phyloP scores from a whole-genome alignment of 2,797 vertebrate species.

The Mionectes olivaceus region DNA sequence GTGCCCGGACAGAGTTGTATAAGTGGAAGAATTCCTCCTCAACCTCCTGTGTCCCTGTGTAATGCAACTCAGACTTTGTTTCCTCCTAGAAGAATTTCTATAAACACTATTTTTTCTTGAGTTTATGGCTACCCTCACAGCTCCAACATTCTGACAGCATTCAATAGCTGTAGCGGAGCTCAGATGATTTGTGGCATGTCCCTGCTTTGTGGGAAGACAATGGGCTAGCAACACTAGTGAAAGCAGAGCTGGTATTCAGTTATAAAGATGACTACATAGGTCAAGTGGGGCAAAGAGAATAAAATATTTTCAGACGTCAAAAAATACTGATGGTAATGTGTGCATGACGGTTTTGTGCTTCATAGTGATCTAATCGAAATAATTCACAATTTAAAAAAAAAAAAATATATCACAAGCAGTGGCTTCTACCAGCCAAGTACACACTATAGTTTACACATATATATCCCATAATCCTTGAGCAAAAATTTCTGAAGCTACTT shows the following conservation, averaged over 20 bases:
- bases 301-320: neutral
- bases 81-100: slow-evolving; percentile 11
- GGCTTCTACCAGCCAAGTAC: neutral
- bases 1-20: neutral
- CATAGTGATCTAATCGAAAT: neutral
- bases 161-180: slow-evolving; percentile 1
- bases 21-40: neutral
- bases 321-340: neutral
- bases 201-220: neutral
- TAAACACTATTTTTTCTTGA: neutral
- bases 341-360: neutral
- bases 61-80: neutral
- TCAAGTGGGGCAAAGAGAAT: neutral
- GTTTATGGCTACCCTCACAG: neutral
- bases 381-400: neutral
- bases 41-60: neutral
- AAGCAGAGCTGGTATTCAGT: neutral
- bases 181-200: slow-evolving; percentile 16
- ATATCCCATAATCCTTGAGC: neutral
- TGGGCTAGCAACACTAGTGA: neutral
- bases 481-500: neutral
- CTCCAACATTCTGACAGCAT: slow-evolving; percentile 8
- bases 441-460: neutral
- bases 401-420: neutral
- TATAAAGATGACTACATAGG: neutral